Base-by-base conservation (phyloP, 1,140 invertebrate genomes). In the Maniola jurtina region DNA sequence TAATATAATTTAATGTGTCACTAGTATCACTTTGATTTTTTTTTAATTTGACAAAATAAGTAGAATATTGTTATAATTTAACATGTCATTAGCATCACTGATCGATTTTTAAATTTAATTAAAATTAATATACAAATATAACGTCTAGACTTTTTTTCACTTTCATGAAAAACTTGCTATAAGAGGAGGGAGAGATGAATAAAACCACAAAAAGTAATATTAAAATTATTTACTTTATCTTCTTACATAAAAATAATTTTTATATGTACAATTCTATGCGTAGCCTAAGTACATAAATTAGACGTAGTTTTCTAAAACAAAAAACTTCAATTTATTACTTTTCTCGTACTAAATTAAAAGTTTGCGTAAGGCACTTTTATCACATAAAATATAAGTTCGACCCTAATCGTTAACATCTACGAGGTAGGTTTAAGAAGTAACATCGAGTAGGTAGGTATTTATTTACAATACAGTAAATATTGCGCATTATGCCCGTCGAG, bases 381-480 rank as follows among this genome's bases (percentile, higher is more conserved):
- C 67, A 69, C 67, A 69, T 69, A 69, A 38, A 69, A 64, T 61
- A 54, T 61, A 60, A 61, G 47, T 50, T 59, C 25, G 36, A 69
- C 40, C 57, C 66, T 62, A 57, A 61, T 55, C 61, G 61, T 58
- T 59, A 50, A 36, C 48, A 60, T 55, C 50, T 64, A 60, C 38
- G 67, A 69, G 67, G 67, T 69, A 69, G 65, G 10, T 66, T 61
- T 61, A 66, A 33, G 56, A 47, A 69, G 61, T 68, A 68, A 68
- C 67, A 61, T 64, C 48, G 48, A 59, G n/a, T 58, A 68, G n/a
- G n/a, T 60, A 61, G 36, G 5, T 35, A 50, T 34, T 14, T 68
- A 68, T 69, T 69, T 69, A 69, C 67, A 69, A 50, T 60, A 34
- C 48, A 64, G 58, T 75, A 71, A 75, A 73, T 76, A 76, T 73